These are phyloP conservation scores for Bufotes viridis DNA, from an alignment of 2,797 vertebrate species.

Conservation along the genomic window DNA sequence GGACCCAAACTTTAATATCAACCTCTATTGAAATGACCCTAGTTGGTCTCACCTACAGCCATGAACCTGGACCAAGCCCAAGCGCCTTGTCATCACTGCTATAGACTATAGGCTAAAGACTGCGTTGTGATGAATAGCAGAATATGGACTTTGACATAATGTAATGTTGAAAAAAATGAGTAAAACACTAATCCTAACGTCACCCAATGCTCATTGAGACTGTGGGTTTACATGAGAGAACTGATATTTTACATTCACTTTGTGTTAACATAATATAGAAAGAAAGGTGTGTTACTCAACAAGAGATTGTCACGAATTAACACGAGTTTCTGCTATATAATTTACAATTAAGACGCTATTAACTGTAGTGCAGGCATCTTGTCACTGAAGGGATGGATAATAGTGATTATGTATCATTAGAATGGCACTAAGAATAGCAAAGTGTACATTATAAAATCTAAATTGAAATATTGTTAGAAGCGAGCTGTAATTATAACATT, in stretches of 20 bases:
- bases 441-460: slow-evolving; percentile 1
- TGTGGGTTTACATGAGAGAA: background rate
- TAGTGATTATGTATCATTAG: slow-evolving; percentile 6
- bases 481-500: slow-evolving; percentile 18
- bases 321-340: slow-evolving; percentile 5
- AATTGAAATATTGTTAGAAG: slow-evolving; percentile 14
- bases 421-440: slow-evolving; percentile 5
- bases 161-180: background rate
- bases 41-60: too few species aligned
- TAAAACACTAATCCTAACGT: background rate
- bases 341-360: slow-evolving; percentile 2
- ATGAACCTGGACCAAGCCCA: too few species aligned
- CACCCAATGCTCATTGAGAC: background rate
- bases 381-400: slow-evolving; percentile 17
- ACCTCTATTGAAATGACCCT: too few species aligned
- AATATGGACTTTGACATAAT: background rate
- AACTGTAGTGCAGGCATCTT: background rate
- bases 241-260: background rate
- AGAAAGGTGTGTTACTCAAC: background rate
- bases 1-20: too few species aligned
- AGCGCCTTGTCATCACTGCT: too few species aligned
- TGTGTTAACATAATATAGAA: background rate
- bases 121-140: background rate
- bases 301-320: background rate
- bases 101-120: too few species aligned